These are phyloP conservation scores for Sipha maydis DNA, from an alignment of 2,888 invertebrate species.

Conservation along the genomic window DNA sequence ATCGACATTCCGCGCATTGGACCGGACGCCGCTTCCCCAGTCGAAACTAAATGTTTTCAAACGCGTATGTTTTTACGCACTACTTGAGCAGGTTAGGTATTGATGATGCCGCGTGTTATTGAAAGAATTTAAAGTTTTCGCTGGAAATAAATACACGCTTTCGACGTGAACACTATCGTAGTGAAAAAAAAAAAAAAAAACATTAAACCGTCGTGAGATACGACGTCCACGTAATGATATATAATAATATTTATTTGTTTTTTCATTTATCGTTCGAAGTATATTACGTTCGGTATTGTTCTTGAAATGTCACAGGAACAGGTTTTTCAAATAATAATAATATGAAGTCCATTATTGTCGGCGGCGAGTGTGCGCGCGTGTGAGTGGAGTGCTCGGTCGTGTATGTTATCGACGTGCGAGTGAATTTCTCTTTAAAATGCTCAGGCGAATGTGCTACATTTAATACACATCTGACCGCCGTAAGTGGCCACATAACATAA, in stretches of 20 bases:
- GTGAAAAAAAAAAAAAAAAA: not conserved
- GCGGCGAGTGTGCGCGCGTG: not conserved
- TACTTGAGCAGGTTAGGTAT: not conserved
- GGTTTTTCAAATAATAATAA: constrained; percentile 21
- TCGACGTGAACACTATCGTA: not conserved
- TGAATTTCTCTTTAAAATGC: constrained; percentile 55
- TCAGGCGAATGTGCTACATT: constrained; percentile 27
- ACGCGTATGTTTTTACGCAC: not conserved
- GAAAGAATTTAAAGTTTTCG: not conserved
- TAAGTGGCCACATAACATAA: not conserved
- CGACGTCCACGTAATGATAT: not conserved
- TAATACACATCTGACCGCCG: not conserved
- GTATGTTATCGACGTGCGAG: constrained; percentile 9
- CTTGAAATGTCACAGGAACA: constrained; percentile 45
- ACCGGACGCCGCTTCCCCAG: not conserved
- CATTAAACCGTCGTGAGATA: no score
- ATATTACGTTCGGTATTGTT: constrained; percentile 36
- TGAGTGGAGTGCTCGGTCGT: not conserved
- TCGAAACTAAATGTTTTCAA: not conserved
- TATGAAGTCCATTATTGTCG: constrained; percentile 22
- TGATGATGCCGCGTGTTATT: not conserved
- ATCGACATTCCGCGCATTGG: no score
- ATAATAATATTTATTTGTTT: not conserved
- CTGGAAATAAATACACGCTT: constrained; percentile 19
- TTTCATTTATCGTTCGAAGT: not conserved